Conservation (phyloP, 2,888 invertebrate genomes). For the Netelia melanura region DNA sequence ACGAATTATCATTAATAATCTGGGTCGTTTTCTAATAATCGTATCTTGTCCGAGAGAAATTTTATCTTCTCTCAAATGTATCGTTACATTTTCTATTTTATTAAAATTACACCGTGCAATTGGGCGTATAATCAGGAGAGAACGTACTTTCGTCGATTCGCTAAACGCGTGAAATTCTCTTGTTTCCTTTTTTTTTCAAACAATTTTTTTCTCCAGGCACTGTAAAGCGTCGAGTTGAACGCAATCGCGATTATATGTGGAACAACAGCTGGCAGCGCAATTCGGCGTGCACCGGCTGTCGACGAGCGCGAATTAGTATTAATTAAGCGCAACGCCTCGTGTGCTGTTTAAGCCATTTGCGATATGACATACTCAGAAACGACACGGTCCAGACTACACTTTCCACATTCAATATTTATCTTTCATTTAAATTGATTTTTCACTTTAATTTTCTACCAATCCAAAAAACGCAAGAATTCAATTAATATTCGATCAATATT, state of each 20-base stretch:
- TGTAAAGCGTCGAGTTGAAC: slow-evolving; percentile 19
- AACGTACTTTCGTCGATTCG: slow-evolving; percentile 9
- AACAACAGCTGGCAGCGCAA: slow-evolving; percentile 61
- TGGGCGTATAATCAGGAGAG: slow-evolving; percentile 56
- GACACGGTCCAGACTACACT: background rate
- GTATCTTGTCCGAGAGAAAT: background rate
- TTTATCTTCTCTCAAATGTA: background rate
- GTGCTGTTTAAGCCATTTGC: slow-evolving; percentile 53
- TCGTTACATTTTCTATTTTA: background rate
- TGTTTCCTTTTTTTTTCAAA: background rate
- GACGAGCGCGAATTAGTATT: slow-evolving; percentile 63
- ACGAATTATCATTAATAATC: background rate
- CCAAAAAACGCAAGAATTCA: too few relatives aligned
- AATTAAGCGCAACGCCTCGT: slow-evolving; percentile 62
- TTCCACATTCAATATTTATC: too few relatives aligned
- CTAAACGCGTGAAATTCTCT: background rate
- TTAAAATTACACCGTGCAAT: background rate
- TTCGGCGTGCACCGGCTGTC: slow-evolving; percentile 54
- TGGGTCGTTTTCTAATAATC: background rate
- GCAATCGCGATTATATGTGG: slow-evolving; percentile 33
- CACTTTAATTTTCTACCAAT: too few relatives aligned
- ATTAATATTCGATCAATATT: too few relatives aligned
- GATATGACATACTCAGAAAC: slow-evolving; percentile 29
- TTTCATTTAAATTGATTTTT: too few relatives aligned
- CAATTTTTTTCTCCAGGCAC: slow-evolving; percentile 10